A percentile compares a stretch with the other conserved stretches of the same genome.
phyloP scores from a whole-genome alignment of 1,140 invertebrate species.

The Orchesella cincta region DNA sequence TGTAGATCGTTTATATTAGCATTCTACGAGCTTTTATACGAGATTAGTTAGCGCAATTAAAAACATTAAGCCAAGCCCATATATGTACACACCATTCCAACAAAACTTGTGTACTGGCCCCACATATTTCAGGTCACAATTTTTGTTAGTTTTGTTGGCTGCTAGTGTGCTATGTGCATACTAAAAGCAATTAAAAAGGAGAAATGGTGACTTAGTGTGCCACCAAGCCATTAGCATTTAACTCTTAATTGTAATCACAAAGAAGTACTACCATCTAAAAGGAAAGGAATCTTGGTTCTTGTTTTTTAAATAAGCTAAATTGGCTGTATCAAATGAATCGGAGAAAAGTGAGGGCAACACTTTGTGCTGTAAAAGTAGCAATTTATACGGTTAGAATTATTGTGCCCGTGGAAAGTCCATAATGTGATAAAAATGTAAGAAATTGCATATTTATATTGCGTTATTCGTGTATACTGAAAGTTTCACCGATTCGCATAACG shows the following conservation, averaged over 20 bases:
- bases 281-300: too few relatives aligned
- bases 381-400: background rate
- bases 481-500: too few relatives aligned
- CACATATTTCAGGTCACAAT: too few relatives aligned
- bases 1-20: conserved; percentile 5
- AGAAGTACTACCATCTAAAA: too few relatives aligned
- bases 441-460: too few relatives aligned
- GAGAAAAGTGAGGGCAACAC: background rate
- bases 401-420: too few relatives aligned
- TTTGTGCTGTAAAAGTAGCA: background rate
- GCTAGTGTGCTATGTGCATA: background rate
- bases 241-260: background rate
- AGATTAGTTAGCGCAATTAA: conserved; percentile 18
- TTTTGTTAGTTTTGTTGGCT: background rate
- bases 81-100: background rate
- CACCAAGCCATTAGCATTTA: conserved; percentile 11
- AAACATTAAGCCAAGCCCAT: conserved; percentile 1
- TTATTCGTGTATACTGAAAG: too few relatives aligned
- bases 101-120: too few relatives aligned
- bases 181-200: background rate
- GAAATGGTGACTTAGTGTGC: background rate
- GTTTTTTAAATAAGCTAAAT: background rate
- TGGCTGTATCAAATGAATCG: background rate
- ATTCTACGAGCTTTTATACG: conserved; percentile 13
- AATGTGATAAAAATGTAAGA: too few relatives aligned